A percentile compares a stretch with the other conserved stretches of the same genome.
Evolutionary conservation across 2,113 vertebrate species (phyloP).

Genomic region (Urocitellus parryii): DNA sequence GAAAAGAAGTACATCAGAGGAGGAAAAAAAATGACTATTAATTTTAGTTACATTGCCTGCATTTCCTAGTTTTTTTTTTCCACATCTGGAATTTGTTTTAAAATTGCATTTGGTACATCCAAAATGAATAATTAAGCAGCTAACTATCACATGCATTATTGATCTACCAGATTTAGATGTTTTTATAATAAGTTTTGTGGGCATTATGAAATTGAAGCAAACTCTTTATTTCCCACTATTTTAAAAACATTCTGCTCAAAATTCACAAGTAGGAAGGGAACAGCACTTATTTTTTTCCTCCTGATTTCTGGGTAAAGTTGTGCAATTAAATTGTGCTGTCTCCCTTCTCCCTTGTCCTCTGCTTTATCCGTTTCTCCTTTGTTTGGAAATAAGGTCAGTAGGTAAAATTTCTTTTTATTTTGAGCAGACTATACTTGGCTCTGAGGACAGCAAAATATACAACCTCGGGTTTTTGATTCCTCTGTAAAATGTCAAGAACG

Average conservation of each 20-base stretch:
- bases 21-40: slow-evolving; percentile 16
- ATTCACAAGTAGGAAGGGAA: slow-evolving; percentile 16
- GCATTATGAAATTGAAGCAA: slow-evolving; percentile 78
- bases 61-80: slow-evolving; percentile 77
- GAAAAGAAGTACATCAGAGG: not conserved
- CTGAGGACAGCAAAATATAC: not conserved
- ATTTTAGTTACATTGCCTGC: slow-evolving; percentile 69
- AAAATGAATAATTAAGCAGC: slow-evolving; percentile 84
- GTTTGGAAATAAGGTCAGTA: not conserved
- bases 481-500: slow-evolving; percentile 1
- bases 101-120: slow-evolving; percentile 75
- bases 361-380: not conserved
- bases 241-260: slow-evolving; percentile 48
- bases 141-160: slow-evolving; percentile 82
- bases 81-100: slow-evolving; percentile 84
- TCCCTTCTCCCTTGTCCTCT: not conserved
- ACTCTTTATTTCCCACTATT: slow-evolving; percentile 8
- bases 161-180: slow-evolving; percentile 76
- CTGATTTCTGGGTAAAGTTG: not conserved
- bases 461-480: not conserved
- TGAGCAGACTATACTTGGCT: not conserved
- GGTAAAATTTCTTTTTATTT: not conserved
- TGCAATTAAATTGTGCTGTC: not conserved
- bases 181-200: slow-evolving; percentile 62
- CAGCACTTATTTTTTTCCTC: not conserved